Evolutionary conservation across 2,888 invertebrate species (phyloP), one percentile per base, ranked within the genome.

Genomic region (Chloroclystis v-ata): DNA sequence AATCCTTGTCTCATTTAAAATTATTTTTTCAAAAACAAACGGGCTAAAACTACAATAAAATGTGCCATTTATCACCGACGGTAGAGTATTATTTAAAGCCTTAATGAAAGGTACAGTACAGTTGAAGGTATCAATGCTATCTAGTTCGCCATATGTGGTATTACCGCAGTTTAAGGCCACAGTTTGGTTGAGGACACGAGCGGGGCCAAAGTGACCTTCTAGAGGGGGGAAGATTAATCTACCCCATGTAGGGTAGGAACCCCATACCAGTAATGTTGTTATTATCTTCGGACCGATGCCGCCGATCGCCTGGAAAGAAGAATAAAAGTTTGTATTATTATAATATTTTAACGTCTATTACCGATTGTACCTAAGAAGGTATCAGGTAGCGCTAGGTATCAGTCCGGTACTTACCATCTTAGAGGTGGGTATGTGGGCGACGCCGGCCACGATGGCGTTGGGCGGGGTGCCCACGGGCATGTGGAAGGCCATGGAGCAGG

Each of bases 401-500:
- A 4, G 4, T 28, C n/a, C n/a, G 28, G n/a, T 11, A 33, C 77
- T 74, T 65, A 94, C 92, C 92, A 96, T 95, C 65, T 95, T 94
- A 49, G 91, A 89, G 5, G 94, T 94, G 55, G 91, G 91, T 80
- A 96, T 95, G 62, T 92, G 92, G 1, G 94, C 94, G 8, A 94
- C 94, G 0, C 94, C 94, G 12, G 95, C 95, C 0, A 95, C 97
- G 49, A 98, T 95, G 2, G 98, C 97, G 80, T 98, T 98, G 10
- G 97, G 97, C 1, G 97, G 97, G 0, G 97, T 97, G 37, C 97
- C 97, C 9, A 97, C 97, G 0, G 97, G 97, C 77, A 98, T 89
- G 89, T 96, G 96, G 90, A 97, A 95, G 6, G 95, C 96, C 89
- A 96, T 96, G 43, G 97, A 97, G 73, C 96, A 96, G 2, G 95